Percentiles rank a stretch among this genome's conserved stretches.
phyloP scores from a whole-genome alignment of 2,888 invertebrate species.

The Cremastobaeus sp. region DNA sequence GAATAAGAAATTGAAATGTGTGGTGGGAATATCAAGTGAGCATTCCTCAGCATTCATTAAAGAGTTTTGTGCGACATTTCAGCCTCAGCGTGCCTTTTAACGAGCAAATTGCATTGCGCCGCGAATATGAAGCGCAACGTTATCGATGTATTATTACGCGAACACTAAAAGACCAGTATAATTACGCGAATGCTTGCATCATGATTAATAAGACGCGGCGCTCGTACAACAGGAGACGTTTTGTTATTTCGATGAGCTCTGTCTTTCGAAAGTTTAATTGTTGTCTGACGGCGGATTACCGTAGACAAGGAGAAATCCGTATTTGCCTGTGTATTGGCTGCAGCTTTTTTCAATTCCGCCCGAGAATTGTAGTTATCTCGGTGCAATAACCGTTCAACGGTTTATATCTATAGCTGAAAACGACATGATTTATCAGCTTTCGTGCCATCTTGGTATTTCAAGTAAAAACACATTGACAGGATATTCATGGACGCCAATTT shows the following conservation, averaged over 20 bases:
- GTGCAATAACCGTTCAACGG: too few species aligned
- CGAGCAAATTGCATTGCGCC: slow-evolving; percentile 10
- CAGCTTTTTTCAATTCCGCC: too few species aligned
- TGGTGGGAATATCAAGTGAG: slow-evolving; percentile 24
- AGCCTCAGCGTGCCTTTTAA: slow-evolving; percentile 21
- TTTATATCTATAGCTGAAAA: too few species aligned
- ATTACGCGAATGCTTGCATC: slow-evolving; percentile 19
- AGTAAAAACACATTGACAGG: too few species aligned
- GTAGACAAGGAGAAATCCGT: too few species aligned
- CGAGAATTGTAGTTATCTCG: too few species aligned
- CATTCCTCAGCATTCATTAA: slow-evolving; percentile 24
- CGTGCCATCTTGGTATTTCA: too few species aligned
- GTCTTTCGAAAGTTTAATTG: slow-evolving; percentile 22
- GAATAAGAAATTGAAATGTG: slow-evolving; percentile 27
- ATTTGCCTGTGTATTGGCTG: too few species aligned
- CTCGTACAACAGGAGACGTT: too few species aligned
- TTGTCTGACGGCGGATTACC: too few species aligned
- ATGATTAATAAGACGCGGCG: slow-evolving; percentile 23
- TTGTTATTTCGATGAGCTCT: slow-evolving; percentile 13
- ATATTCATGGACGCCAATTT: too few species aligned
- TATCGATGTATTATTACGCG: slow-evolving; percentile 11
- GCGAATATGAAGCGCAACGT: neutral
- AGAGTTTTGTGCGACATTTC: slow-evolving; percentile 22
- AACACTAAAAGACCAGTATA: slow-evolving; percentile 6
- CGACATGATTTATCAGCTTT: too few species aligned